A percentile compares a stretch with the other conserved stretches of the same genome.
Conservation (phyloP, 2,888 invertebrate species). For the Morpho achilles region DNA sequence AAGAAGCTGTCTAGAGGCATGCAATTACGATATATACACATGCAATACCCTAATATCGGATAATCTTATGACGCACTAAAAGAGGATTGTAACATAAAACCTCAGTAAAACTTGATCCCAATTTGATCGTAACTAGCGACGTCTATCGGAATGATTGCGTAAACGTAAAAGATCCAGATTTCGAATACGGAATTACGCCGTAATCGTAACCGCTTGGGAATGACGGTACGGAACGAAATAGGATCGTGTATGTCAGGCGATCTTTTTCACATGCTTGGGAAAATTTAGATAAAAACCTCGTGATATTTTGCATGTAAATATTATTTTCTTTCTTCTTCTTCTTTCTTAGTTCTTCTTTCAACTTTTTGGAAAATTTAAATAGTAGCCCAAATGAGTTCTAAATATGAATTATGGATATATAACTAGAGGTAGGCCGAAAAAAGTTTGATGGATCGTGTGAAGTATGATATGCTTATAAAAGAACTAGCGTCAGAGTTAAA, state of each 20-base stretch:
- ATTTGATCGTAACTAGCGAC: slow-evolving; percentile 27
- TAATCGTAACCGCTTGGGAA: slow-evolving; percentile 13
- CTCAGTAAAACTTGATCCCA: slow-evolving; percentile 28
- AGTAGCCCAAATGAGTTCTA: too few species aligned
- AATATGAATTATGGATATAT: too few species aligned
- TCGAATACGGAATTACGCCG: slow-evolving; percentile 15
- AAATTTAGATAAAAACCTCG: background rate
- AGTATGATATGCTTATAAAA: too few species aligned
- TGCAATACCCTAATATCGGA: slow-evolving; percentile 19
- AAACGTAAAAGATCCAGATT: slow-evolving; percentile 28
- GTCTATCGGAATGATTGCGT: slow-evolving; percentile 29
- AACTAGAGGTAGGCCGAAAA: too few species aligned
- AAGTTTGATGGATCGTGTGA: too few species aligned
- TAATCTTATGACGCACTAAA: slow-evolving; percentile 29
- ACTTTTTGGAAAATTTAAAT: too few species aligned
- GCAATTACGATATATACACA: background rate
- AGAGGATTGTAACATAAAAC: slow-evolving; percentile 18
- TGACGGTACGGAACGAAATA: slow-evolving; percentile 1
- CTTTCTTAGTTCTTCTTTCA: too few species aligned
- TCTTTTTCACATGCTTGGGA: background rate
- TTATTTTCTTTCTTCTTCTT: too few species aligned
- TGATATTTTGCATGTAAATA: background rate
- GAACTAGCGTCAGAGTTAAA: too few species aligned
- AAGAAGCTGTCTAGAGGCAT: background rate
- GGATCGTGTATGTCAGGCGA: background rate